Conservation (phyloP, 2,888 invertebrate genomes). For the Orchesellides sinensis region DNA sequence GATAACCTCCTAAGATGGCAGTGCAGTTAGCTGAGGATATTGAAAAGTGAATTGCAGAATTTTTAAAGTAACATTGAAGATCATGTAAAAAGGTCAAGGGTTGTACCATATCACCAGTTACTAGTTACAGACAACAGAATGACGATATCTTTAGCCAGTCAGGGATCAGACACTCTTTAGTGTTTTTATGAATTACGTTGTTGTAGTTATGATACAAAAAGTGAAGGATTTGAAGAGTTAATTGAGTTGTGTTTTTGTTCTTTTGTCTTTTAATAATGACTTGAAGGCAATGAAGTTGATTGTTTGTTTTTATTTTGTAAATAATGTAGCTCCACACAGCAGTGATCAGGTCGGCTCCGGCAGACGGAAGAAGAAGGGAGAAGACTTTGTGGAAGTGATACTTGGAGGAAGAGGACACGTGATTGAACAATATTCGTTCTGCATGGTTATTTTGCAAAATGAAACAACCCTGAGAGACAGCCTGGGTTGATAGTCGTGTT, state of each 20-base stretch:
- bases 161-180: neutral
- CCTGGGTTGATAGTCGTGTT: constrained; percentile 17
- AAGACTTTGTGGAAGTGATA: too few relatives aligned
- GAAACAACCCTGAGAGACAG: constrained; percentile 15
- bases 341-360: neutral
- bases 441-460: neutral
- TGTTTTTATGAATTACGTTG: too few relatives aligned
- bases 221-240: neutral
- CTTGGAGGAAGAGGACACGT: too few relatives aligned
- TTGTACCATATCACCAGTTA: neutral
- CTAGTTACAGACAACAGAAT: too few relatives aligned
- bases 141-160: neutral
- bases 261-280: neutral
- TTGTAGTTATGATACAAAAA: neutral
- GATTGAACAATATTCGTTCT: neutral
- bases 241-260: neutral
- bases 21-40: too few relatives aligned
- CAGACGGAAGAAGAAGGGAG: too few relatives aligned
- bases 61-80: too few relatives aligned
- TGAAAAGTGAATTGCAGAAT: too few relatives aligned
- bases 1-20: too few relatives aligned
- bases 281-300: neutral
- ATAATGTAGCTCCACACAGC: neutral
- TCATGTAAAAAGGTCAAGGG: too few relatives aligned
- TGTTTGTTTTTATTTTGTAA: neutral